Percentiles rank a stretch among this genome's conserved stretches.
Conservation (phyloP, 2,888 invertebrate species). For the Pseudoips prasinana region DNA sequence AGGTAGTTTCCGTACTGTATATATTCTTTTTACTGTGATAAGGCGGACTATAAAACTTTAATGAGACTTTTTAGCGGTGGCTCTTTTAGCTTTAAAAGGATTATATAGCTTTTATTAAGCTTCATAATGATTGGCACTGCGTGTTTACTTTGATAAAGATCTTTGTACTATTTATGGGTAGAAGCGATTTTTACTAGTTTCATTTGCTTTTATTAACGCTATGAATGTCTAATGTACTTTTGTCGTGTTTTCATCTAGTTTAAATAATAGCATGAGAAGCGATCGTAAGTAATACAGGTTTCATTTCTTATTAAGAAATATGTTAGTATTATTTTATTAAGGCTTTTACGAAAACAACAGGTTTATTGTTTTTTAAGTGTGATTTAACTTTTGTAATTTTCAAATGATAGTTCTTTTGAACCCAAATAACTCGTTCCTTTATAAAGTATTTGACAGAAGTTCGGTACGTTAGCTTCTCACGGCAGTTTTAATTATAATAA, state of each 20-base stretch:
- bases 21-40: no score
- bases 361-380: no score
- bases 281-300: not conserved
- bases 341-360: no score
- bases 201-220: slow-evolving; percentile 1
- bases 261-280: slow-evolving; percentile 9
- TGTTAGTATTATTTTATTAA: no score
- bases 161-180: not conserved
- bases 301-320: not conserved
- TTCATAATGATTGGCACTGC: slow-evolving; percentile 42
- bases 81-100: slow-evolving; percentile 56
- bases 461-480: no score
- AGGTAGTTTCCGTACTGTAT: no score
- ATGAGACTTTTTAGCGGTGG: slow-evolving; percentile 62
- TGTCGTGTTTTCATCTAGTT: slow-evolving; percentile 1
- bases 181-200: not conserved
- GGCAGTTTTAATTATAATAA: no score
- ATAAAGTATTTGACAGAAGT: no score
- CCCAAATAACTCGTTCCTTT: no score
- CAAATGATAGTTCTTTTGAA: no score
- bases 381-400: no score
- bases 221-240: not conserved
- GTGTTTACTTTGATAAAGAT: slow-evolving; percentile 23
- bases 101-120: slow-evolving; percentile 35
- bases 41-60: slow-evolving; percentile 67